Evolutionary conservation across 1,140 invertebrate genomes (phyloP).

Genomic region (Oreohelix idahoensis): DNA sequence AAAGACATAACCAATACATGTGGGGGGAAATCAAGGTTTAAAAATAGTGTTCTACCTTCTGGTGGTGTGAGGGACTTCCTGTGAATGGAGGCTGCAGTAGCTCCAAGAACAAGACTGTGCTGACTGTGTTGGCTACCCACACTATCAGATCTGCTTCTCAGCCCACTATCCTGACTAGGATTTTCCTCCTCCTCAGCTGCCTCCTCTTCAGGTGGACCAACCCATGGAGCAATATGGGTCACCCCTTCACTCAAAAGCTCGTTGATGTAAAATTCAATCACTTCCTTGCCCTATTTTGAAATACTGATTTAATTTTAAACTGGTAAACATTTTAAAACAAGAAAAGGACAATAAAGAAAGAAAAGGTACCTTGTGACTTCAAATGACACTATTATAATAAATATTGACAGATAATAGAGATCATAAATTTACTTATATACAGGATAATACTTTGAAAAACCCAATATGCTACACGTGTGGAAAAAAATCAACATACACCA

Average conservation of each 20-base stretch:
- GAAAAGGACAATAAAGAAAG: too few species aligned
- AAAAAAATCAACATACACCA: too few species aligned
- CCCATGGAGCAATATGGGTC: constrained; percentile 77
- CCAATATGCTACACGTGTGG: too few species aligned
- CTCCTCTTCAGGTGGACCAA: constrained; percentile 32
- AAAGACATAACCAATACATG: too few species aligned
- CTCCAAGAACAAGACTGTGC: constrained; percentile 63
- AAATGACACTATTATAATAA: too few species aligned
- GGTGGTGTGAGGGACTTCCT: constrained; percentile 23
- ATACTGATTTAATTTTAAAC: background rate
- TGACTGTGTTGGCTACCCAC: constrained; percentile 58
- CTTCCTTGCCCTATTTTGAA: constrained; percentile 88
- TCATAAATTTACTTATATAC: too few species aligned
- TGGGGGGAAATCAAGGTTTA: too few species aligned
- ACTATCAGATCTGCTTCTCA: constrained; percentile 64
- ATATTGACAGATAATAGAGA: too few species aligned
- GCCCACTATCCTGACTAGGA: constrained; percentile 65
- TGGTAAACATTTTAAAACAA: too few species aligned
- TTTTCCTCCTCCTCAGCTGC: constrained; percentile 43
- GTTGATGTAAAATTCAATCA: constrained; percentile 93
- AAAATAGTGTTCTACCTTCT: constrained; percentile 4
- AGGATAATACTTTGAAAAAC: too few species aligned
- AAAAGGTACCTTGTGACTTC: too few species aligned
- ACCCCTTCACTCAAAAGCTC: constrained; percentile 87
- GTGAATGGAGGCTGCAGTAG: constrained; percentile 63